These are phyloP conservation scores for Oryzias javanicus DNA, from an alignment of 2,113 vertebrate genomes.

Conservation along the genomic window DNA sequence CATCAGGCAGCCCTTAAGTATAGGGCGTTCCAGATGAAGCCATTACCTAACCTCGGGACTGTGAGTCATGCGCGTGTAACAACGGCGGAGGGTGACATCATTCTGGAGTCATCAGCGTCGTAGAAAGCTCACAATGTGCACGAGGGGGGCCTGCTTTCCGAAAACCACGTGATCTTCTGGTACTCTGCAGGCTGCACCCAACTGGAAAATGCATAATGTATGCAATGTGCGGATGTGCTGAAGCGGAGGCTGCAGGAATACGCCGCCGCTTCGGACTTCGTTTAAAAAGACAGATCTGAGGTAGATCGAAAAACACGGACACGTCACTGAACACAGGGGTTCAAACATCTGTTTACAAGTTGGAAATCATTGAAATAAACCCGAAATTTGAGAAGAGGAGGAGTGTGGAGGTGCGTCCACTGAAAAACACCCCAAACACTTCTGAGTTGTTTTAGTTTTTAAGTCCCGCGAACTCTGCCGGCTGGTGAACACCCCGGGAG, in stretches of 20 bases:
- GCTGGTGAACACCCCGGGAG: conserved; percentile 4
- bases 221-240: conserved; percentile 35
- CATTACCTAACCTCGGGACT: conserved; percentile 63
- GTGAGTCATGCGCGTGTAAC: conserved; percentile 67
- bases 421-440: too few species aligned
- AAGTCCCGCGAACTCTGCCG: not conserved
- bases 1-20: conserved; percentile 35
- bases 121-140: conserved; percentile 59
- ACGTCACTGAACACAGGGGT: too few species aligned
- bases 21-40: conserved; percentile 30
- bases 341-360: too few species aligned
- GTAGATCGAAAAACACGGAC: not conserved
- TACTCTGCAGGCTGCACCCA: conserved; percentile 63
- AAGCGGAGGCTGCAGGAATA: conserved; percentile 13
- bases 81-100: conserved; percentile 69
- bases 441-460: too few species aligned
- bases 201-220: conserved; percentile 58
- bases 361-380: too few species aligned
- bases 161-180: conserved; percentile 70
- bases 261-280: not conserved
- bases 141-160: conserved; percentile 58
- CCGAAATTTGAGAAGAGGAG: too few species aligned
- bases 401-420: too few species aligned
- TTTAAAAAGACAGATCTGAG: not conserved
- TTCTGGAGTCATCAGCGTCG: conserved; percentile 64